Percentiles rank a stretch among this genome's conserved stretches.
These are phyloP conservation scores for Grammomys dolichurus DNA, from an alignment of 2,113 vertebrate species.

Conservation along the genomic window DNA sequence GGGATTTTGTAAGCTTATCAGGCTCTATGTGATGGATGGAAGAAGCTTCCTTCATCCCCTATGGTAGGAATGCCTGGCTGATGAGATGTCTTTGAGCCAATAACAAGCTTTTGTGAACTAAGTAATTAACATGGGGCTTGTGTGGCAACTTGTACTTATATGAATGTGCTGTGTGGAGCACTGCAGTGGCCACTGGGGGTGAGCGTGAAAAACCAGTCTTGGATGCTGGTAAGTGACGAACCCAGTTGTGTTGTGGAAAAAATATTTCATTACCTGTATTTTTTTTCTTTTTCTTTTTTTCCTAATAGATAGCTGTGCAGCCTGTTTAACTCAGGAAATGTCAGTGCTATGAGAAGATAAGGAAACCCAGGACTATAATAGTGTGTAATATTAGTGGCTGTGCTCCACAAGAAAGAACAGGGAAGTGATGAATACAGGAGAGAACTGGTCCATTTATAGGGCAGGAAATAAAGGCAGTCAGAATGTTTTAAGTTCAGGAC, in stretches of 20 bases:
- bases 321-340: background rate
- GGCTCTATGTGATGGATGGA: background rate
- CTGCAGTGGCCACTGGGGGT: background rate
- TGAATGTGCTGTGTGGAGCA: background rate
- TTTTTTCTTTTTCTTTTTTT: background rate
- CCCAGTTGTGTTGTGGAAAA: background rate
- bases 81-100: background rate
- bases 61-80: background rate
- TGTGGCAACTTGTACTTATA: background rate
- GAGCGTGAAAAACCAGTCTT: background rate
- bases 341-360: background rate
- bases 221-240: background rate
- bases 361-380: background rate
- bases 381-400: background rate
- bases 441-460: background rate
- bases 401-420: background rate
- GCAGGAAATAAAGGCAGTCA: background rate
- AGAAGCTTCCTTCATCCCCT: background rate
- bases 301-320: background rate
- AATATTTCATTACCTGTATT: background rate
- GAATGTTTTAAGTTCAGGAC: background rate
- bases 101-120: background rate
- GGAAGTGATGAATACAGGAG: background rate
- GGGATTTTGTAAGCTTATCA: background rate
- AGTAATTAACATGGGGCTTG: background rate